These are phyloP conservation scores for Terebella lapidaria DNA, from an alignment of 2,888 invertebrate genomes.

Conservation along the genomic window DNA sequence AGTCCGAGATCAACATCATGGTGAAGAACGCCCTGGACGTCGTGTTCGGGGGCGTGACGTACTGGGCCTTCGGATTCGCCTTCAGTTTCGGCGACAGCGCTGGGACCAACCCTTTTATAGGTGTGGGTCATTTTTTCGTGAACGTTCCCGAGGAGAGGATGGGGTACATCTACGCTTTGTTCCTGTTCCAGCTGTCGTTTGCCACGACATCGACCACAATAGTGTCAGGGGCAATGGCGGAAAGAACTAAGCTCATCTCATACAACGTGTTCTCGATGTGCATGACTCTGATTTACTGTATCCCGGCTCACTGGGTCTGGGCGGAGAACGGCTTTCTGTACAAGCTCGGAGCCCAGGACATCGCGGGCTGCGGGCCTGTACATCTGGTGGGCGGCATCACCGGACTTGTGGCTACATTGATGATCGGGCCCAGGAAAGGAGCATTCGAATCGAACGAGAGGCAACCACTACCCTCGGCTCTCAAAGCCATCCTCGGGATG, in stretches of 20 bases:
- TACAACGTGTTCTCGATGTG: conserved; percentile 44
- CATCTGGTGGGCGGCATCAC: conserved; percentile 64
- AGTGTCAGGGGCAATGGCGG: conserved; percentile 48
- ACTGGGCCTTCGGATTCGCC: conserved; percentile 91
- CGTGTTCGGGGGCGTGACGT: conserved; percentile 83
- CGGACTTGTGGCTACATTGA: conserved; percentile 80
- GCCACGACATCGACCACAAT: conserved; percentile 69
- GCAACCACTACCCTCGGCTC: conserved; percentile 19
- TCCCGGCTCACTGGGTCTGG: conserved; percentile 33
- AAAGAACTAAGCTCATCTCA: conserved; percentile 39
- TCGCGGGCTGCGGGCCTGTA: conserved; percentile 27
- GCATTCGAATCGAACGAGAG: conserved; percentile 56
- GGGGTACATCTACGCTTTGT: conserved; percentile 14
- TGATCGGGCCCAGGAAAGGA: conserved; percentile 79
- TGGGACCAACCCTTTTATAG: conserved; percentile 44
- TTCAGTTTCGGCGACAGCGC: conserved; percentile 68
- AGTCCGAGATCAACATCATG: conserved; percentile 95
- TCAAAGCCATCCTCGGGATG: conserved; percentile 34
- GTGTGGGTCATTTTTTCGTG: conserved; percentile 40
- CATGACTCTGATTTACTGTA: conserved; percentile 55
- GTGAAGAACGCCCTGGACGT: conserved; percentile 94
- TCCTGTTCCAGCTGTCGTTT: conserved; percentile 60
- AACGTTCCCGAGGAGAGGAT: conserved; percentile 43
- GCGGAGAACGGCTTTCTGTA: conserved; percentile 29
- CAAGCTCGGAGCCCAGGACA: conserved; percentile 24